phyloP scores from a whole-genome alignment of 1,140 invertebrate genomes.

The Diabrotica undecimpunctata region DNA sequence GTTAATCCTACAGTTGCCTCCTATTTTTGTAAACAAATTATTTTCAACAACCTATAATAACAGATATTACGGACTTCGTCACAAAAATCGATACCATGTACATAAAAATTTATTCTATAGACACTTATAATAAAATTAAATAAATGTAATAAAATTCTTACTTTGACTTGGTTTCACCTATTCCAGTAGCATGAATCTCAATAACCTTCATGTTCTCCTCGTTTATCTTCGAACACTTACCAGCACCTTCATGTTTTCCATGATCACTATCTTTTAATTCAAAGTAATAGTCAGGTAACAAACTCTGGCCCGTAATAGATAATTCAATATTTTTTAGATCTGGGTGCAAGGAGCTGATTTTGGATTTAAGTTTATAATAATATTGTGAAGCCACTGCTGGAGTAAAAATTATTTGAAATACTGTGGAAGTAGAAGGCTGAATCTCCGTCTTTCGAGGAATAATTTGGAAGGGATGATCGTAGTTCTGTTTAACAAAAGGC shows the following conservation, averaged over 20 bases:
- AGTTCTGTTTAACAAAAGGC: not conserved
- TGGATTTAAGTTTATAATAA: slow-evolving; percentile 18
- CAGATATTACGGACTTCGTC: no score
- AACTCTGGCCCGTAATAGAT: slow-evolving; percentile 35
- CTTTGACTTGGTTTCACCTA: slow-evolving; percentile 31
- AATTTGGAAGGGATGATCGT: slow-evolving; percentile 27
- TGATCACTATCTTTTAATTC: slow-evolving; percentile 41
- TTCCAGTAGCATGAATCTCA: slow-evolving; percentile 39
- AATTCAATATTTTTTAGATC: slow-evolving; percentile 23
- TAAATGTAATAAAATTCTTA: slow-evolving; percentile 9
- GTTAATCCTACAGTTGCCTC: no score
- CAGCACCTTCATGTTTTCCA: slow-evolving; percentile 28
- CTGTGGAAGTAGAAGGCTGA: slow-evolving; percentile 13
- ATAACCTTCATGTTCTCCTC: slow-evolving; percentile 40
- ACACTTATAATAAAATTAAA: no score
- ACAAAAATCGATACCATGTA: no score
- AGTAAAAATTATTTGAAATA: slow-evolving; percentile 32
- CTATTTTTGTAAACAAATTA: no score
- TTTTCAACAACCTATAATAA: no score
- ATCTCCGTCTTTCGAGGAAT: slow-evolving; percentile 22
- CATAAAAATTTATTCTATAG: no score
- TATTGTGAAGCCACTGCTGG: slow-evolving; percentile 29
- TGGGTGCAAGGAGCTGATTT: slow-evolving; percentile 28
- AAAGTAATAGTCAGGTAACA: slow-evolving; percentile 50
- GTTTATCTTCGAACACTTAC: slow-evolving; percentile 3